Conservation (phyloP, 2,113 vertebrate genomes). For the Amphilophus citrinellus region DNA sequence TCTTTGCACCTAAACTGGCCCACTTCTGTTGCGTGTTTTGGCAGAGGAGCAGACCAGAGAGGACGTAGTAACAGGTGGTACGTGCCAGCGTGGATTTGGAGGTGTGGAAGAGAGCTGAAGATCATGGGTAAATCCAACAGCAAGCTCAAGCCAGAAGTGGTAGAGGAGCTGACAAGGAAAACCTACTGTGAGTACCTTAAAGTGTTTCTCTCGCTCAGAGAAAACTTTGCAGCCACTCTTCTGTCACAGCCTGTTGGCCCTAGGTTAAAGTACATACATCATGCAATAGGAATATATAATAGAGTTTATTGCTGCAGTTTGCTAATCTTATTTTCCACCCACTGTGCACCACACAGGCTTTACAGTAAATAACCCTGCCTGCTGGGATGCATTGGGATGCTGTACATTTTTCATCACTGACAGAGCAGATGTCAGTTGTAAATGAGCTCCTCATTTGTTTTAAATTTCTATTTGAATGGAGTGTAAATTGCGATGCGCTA, state of each 20-base stretch:
- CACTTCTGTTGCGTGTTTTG: conserved; percentile 66
- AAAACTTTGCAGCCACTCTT: conserved; percentile 12
- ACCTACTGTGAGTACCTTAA: conserved; percentile 90
- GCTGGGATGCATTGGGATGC: conserved; percentile 17
- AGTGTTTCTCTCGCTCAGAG: neutral
- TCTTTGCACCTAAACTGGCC: conserved; percentile 42
- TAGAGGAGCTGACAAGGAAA: conserved; percentile 93
- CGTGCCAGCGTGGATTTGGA: conserved; percentile 65
- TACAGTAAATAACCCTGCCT: conserved; percentile 17
- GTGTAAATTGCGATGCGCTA: conserved; percentile 40
- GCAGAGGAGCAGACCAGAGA: conserved; percentile 62
- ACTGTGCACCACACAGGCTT: conserved; percentile 13
- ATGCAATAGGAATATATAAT: conserved; percentile 3
- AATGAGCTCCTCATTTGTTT: conserved; percentile 37
- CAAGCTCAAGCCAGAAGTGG: conserved; percentile 94
- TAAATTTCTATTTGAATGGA: conserved; percentile 42
- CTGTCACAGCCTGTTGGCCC: neutral
- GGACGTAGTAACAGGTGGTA: conserved; percentile 64
- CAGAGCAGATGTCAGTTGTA: conserved; percentile 16
- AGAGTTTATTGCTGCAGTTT: conserved; percentile 28
- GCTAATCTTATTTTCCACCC: conserved; percentile 23
- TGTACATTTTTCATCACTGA: conserved; percentile 21
- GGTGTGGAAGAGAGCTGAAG: conserved; percentile 60
- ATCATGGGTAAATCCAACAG: conserved; percentile 96
- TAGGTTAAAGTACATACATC: neutral